Evolutionary conservation across 2,888 invertebrate species (phyloP).

Genomic region (Mylabris sibirica): DNA sequence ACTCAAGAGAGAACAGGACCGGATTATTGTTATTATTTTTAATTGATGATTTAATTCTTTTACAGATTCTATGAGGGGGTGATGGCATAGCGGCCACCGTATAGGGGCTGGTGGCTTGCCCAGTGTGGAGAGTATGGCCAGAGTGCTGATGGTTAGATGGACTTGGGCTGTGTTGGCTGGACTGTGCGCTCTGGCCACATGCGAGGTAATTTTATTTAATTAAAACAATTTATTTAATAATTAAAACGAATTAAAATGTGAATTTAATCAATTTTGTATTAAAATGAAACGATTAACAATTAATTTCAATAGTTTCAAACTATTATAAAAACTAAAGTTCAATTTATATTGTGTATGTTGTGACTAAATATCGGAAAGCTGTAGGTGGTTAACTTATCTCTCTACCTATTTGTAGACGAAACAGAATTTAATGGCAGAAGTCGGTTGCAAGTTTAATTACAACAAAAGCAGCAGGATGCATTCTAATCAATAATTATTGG

Average conservation of each 20-base stretch:
- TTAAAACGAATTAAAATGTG: not conserved
- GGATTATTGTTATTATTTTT: not conserved
- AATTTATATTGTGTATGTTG: not conserved
- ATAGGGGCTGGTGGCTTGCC: slow-evolving; percentile 60
- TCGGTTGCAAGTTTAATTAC: not conserved
- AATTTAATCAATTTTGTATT: not conserved
- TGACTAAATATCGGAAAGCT: not conserved
- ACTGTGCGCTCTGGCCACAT: slow-evolving; percentile 62
- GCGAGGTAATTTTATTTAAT: slow-evolving; percentile 54
- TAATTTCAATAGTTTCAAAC: not conserved
- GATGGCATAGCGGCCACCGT: slow-evolving; percentile 64
- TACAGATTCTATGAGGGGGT: slow-evolving; percentile 64
- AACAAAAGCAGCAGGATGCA: not conserved
- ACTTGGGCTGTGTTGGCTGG: slow-evolving; percentile 60
- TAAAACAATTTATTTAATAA: no score
- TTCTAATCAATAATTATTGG: not conserved
- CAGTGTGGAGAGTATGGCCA: slow-evolving; percentile 57
- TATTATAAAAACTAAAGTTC: not conserved
- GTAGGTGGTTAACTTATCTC: not conserved
- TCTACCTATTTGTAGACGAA: not conserved
- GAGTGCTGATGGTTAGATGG: slow-evolving; percentile 61
- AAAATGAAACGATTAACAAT: not conserved
- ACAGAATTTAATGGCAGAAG: not conserved
- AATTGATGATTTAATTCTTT: slow-evolving; percentile 36
- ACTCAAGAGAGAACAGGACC: no score